phyloP scores from a whole-genome alignment of 1,140 invertebrate genomes.

The Hormaphis cornu region DNA sequence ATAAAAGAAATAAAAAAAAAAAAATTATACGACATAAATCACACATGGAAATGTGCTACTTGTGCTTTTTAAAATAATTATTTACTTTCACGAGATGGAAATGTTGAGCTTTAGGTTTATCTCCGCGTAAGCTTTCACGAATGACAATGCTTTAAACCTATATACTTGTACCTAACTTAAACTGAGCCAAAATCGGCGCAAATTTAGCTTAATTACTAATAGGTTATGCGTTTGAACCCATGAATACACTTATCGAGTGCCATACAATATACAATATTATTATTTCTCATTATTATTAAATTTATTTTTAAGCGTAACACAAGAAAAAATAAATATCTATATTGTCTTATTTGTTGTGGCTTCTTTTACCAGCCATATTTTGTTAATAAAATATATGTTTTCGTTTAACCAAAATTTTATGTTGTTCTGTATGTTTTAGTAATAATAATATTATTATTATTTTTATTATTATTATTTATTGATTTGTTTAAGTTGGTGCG shows the following conservation, averaged over 20 bases:
- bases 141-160: too few relatives aligned
- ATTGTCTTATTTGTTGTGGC: conserved; percentile 8
- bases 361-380: not conserved
- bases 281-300: not conserved
- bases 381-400: conserved; percentile 23
- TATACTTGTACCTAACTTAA: too few relatives aligned
- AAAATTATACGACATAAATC: not conserved
- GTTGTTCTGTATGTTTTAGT: conserved; percentile 3
- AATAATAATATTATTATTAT: conserved; percentile 19
- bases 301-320: not conserved
- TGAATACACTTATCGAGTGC: conserved; percentile 14
- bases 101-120: not conserved
- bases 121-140: too few relatives aligned
- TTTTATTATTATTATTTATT: too few relatives aligned
- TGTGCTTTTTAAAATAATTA: conserved; percentile 9
- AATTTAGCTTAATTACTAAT: not conserved
- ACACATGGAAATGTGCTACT: not conserved
- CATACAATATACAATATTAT: not conserved
- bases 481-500: conserved; percentile 10
- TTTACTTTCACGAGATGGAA: not conserved
- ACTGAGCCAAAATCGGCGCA: not conserved
- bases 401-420: conserved; percentile 12
- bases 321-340: too few relatives aligned
- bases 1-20: not conserved
- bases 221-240: not conserved